A percentile compares a stretch with the other conserved stretches of the same genome.
These are phyloP conservation scores for Erpornis zantholeuca DNA, from an alignment of 2,113 vertebrate species.

Conservation along the genomic window DNA sequence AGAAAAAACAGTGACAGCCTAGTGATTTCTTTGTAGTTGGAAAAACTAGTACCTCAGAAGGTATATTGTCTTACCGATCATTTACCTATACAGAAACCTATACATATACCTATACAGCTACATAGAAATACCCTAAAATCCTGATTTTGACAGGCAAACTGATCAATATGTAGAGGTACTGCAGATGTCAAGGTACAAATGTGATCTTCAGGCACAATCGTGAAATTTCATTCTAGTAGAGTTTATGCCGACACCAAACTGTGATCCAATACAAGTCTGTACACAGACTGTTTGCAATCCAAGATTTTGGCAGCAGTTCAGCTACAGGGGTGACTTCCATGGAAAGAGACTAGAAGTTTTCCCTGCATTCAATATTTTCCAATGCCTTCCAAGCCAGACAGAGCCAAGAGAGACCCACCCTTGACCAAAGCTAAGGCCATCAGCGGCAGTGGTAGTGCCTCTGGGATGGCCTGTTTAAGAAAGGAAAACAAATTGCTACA, in stretches of 20 bases:
- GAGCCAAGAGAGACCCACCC: accelerated
- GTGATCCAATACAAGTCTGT: background rate
- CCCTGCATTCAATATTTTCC: background rate
- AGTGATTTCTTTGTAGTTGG: background rate
- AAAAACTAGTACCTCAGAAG: background rate
- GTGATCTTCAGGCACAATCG: accelerated
- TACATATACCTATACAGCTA: background rate
- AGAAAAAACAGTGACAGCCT: background rate
- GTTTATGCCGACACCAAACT: background rate
- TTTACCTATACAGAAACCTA: background rate
- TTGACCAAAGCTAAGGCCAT: background rate
- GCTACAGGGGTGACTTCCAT: background rate
- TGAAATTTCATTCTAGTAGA: background rate
- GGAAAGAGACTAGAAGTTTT: background rate
- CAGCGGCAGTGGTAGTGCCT: accelerated
- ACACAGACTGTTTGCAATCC: background rate
- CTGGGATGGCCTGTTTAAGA: background rate
- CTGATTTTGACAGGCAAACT: background rate
- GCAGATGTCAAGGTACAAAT: background rate
- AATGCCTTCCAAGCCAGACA: background rate
- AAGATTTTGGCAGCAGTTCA: background rate
- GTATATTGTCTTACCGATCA: background rate
- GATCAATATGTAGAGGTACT: background rate
- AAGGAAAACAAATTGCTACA: background rate
- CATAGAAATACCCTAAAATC: background rate